A percentile compares a stretch with the other conserved stretches of the same genome.
phyloP scores from a whole-genome alignment of 2,888 invertebrate genomes.

The Andrena bucephala region DNA sequence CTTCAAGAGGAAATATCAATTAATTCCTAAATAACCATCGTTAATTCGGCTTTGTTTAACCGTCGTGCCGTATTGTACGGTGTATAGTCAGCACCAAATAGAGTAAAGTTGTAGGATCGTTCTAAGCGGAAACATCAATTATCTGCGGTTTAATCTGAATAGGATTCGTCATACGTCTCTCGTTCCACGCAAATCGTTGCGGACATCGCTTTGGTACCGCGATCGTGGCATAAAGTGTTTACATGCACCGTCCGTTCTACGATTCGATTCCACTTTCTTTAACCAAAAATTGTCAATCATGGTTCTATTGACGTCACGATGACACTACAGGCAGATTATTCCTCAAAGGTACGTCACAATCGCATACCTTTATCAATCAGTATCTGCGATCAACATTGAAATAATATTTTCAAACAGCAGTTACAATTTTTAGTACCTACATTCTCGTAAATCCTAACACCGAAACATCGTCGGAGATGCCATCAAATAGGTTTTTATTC shows the following conservation, averaged over 20 bases:
- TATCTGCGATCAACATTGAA: too few relatives aligned
- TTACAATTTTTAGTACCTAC: too few relatives aligned
- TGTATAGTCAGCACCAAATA: not conserved
- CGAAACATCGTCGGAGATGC: too few relatives aligned
- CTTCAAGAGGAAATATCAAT: not conserved
- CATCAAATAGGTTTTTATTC: too few relatives aligned
- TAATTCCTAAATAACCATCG: slow-evolving; percentile 17
- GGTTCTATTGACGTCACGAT: not conserved
- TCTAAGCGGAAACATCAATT: slow-evolving; percentile 25
- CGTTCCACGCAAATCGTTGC: not conserved
- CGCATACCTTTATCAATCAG: too few relatives aligned
- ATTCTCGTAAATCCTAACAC: too few relatives aligned
- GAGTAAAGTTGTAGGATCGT: not conserved
- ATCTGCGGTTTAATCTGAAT: slow-evolving; percentile 19
- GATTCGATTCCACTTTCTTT: not conserved
- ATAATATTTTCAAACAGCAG: too few relatives aligned
- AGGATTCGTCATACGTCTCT: not conserved
- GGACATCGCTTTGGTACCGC: slow-evolving; percentile 12
- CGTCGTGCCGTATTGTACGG: too few relatives aligned
- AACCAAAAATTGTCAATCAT: slow-evolving; percentile 11
- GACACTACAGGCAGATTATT: not conserved
- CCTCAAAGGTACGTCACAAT: not conserved
- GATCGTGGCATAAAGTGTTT: not conserved
- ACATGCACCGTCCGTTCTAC: not conserved
- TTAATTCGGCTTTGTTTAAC: slow-evolving; percentile 19